Base-by-base conservation (phyloP, 2,888 invertebrate genomes). In the Cosmopolites sordidus region DNA sequence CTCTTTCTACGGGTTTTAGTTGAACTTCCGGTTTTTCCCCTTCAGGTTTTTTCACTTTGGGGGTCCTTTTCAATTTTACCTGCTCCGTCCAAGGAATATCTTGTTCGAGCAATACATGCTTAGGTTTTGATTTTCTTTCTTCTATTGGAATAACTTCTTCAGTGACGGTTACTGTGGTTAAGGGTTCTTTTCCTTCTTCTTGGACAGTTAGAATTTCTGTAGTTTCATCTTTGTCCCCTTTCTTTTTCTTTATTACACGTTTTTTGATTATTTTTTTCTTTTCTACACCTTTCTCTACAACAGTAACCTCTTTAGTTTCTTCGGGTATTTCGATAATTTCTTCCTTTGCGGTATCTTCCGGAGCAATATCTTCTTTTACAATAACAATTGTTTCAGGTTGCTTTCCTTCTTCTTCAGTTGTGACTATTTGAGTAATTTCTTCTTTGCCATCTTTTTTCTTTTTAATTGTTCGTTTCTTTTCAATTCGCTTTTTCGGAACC, bases 31-130 rank as follows among this genome's bases (percentile, higher is more conserved):
- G 61, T 16, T 62, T 58, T 50, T 63, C 62, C 14, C 60, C 4
- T 11, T 38, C 56, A 51, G 62, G 63, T 52, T 58, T 60, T 16
- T 48, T 27, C 76, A 76, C 60, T 54, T 72, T 69, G 51, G 66
- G 69, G 1, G 75, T 62, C 55, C 67, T 71, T 54, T 79, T 81
- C 16, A 82, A 64, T 38, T 68, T 72, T n/a, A 81, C 74, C 58
- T 78, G 76, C 70, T 86, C 79, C 5, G 80, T 86, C 81, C 81
- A 81, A n/a, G 80, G 78, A 58, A 66, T 30, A 33, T 48, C 45
- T 17, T 50, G 38, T 82, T 64, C 84, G 30, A 22, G 0, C 52
- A 16, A 16, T 38, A 43, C 51, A 40, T 51, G 44, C 52, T 51
- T 39, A 33, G 29, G 45, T 40, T 30, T 47, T n/a, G n/a, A n/a